These are phyloP conservation scores for Orius laevigatus DNA, from an alignment of 1,140 invertebrate genomes.

Conservation along the genomic window DNA sequence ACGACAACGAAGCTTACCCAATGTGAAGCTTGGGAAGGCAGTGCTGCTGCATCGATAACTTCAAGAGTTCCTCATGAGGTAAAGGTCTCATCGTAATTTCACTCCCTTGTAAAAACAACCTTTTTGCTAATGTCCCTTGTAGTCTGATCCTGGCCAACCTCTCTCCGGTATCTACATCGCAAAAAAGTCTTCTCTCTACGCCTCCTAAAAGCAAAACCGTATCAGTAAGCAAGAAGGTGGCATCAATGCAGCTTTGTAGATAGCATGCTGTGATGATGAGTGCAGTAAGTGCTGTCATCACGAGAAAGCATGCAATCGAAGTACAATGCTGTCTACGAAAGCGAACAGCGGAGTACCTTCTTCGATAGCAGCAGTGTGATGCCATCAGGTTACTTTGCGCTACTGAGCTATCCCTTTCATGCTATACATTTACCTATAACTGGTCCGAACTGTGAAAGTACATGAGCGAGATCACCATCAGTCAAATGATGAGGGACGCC, in stretches of 20 bases:
- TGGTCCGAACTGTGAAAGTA: slow-evolving; percentile 12
- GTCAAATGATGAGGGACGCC: slow-evolving; percentile 11
- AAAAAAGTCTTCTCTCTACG: slow-evolving; percentile 28
- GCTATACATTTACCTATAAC: slow-evolving; percentile 12
- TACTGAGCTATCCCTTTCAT: too few species aligned
- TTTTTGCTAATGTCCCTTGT: slow-evolving; percentile 8
- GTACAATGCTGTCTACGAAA: too few species aligned
- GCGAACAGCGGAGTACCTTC: too few species aligned
- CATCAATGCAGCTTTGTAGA: too few species aligned
- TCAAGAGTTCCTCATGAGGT: slow-evolving; percentile 13
- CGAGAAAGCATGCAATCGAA: too few species aligned
- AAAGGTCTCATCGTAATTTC: slow-evolving; percentile 10
- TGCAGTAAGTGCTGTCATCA: too few species aligned
- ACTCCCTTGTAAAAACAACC: slow-evolving; percentile 13
- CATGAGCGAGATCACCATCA: slow-evolving; percentile 4
- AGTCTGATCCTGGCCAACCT: slow-evolving; percentile 25
- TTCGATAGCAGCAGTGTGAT: too few species aligned
- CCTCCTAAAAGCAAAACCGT: slow-evolving; percentile 21
- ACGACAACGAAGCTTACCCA: too few species aligned
- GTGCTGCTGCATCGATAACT: slow-evolving; percentile 8
- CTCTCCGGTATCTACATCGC: slow-evolving; percentile 30
- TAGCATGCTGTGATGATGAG: too few species aligned
- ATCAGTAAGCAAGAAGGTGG: too few species aligned
- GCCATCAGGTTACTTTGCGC: too few species aligned
- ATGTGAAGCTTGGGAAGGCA: too few species aligned